phyloP scores from a whole-genome alignment of 2,888 invertebrate species.

The Hypercompe scribonia region DNA sequence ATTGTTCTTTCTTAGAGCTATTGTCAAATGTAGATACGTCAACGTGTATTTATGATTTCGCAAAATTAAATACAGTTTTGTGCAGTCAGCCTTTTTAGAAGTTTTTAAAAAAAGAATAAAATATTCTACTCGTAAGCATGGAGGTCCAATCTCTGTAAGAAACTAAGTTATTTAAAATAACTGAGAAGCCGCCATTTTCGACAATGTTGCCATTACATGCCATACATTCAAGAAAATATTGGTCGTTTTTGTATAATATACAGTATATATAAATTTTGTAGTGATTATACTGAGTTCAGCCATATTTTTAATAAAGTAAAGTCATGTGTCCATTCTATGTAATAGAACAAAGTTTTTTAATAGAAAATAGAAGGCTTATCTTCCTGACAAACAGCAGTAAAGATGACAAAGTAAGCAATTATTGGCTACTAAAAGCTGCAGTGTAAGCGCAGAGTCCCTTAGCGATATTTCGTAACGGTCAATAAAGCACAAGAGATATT shows the following conservation, averaged over 20 bases:
- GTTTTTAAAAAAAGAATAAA: neutral
- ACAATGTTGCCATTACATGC: no score
- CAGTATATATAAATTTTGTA: neutral
- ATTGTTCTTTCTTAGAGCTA: no score
- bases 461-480: conserved; percentile 8
- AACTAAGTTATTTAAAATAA: no score
- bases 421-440: neutral
- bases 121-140: neutral
- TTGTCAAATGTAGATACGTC: no score
- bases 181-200: no score
- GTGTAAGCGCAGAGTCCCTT: neutral
- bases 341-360: neutral
- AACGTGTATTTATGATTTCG: no score
- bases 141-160: neutral
- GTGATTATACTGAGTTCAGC: neutral
- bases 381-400: neutral
- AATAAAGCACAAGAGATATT: conserved; percentile 12
- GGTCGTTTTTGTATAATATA: neutral
- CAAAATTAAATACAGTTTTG: neutral
- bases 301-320: neutral
- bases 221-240: neutral
- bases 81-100: neutral
- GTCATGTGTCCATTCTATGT: neutral
- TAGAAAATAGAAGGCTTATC: neutral
- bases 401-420: neutral